These are phyloP conservation scores for Pentamera pediparva DNA, from an alignment of 53 echinoderm and acorn worm genomes.

Conservation along the genomic window DNA sequence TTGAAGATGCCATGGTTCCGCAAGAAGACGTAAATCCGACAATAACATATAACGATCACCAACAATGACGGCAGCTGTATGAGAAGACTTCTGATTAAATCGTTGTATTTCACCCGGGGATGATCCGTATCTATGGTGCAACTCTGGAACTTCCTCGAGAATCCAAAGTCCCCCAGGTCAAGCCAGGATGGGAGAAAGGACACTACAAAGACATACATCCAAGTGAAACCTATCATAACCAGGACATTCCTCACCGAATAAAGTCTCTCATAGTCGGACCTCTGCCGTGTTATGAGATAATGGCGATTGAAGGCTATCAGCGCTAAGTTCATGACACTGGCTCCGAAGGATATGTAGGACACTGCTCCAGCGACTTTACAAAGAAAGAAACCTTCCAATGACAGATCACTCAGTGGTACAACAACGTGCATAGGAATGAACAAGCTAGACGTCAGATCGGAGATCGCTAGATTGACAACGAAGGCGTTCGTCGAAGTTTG, in stretches of 20 bases:
- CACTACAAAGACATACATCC: constrained; percentile 1
- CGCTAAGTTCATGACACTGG: constrained; percentile 7
- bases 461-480: too few relatives aligned
- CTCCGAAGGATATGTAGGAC: constrained; percentile 5
- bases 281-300: background rate
- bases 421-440: too few relatives aligned
- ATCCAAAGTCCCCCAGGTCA: background rate
- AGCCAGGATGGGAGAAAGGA: background rate
- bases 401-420: too few relatives aligned
- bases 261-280: background rate
- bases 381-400: too few relatives aligned
- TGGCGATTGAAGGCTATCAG: constrained; percentile 11
- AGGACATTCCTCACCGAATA: background rate
- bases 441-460: too few relatives aligned
- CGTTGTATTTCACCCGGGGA: constrained; percentile 2
- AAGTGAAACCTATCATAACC: background rate
- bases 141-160: background rate
- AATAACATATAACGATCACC: background rate
- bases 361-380: constrained; percentile 1
- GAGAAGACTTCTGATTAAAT: background rate
- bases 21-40: background rate
- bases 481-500: too few relatives aligned
- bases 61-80: background rate
- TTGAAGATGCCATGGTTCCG: too few relatives aligned
- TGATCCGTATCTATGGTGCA: constrained; percentile 2